Base-by-base conservation (phyloP, 2,888 invertebrate genomes). In the Adineta ricciae region DNA sequence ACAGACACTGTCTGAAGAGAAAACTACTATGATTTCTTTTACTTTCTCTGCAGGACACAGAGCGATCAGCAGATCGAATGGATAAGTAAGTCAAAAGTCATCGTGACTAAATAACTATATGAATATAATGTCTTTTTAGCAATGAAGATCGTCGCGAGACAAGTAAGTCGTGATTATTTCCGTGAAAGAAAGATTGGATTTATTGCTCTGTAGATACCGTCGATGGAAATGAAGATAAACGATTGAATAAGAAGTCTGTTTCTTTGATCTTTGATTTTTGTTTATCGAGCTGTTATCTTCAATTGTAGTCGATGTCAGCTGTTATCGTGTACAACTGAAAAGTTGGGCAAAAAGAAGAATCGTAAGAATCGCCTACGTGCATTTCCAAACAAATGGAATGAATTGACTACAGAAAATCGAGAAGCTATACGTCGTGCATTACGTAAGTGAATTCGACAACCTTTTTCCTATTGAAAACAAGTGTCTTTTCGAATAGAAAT, bases 261-360 rank as follows among this genome's bases (percentile, higher is more conserved):
- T 19, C 7, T 27, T 14, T 32, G 1, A 4, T 14, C 16, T 64
- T 5, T n/a, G n/a, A n/a, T n/a, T n/a, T n/a, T n/a, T n/a, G n/a
- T n/a, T n/a, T n/a, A n/a, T n/a, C n/a, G n/a, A n/a, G n/a, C n/a
- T 27, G n/a, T 27, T 14, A 14, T 7, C 11, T 64, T 64, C 19
- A 1, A 32, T 3, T 78, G 38, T 78, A 78, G 78, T 78, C 78
- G 41, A n/a, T 78, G 78, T 78, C 78, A 78, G 41, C n/a, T 78
- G n/a, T n/a, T 78, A n/a, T 78, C 78, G 0, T 78, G 78, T 78
- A 78, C 78, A 78, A 41, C 41, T 11, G 78, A 78, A 78, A 78
- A 78, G 11, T 41, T 41, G 11, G 78, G 78, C n/a, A 78, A 78
- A 78, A 78, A 78, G 78, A 78, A 78, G 41, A 78, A 78, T 78